Evolutionary conservation across 2,797 vertebrate species (phyloP).

Genomic region (Meda fulgida): DNA sequence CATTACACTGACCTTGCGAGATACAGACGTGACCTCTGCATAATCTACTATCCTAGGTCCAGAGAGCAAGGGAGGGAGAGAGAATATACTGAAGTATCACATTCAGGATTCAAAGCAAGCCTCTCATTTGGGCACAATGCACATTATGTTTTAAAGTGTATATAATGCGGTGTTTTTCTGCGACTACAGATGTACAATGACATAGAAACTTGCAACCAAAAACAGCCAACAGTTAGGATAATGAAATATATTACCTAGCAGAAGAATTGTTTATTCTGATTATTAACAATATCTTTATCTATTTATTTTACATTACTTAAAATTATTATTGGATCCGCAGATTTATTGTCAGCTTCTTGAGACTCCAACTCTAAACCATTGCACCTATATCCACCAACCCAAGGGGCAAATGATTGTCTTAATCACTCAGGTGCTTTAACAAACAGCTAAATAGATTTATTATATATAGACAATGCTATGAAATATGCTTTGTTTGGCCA

Average conservation of each 20-base stretch:
- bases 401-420: constrained; percentile 53
- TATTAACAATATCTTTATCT: neutral
- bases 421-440: constrained; percentile 79
- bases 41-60: constrained; percentile 51
- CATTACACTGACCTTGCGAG: constrained; percentile 46
- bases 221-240: neutral
- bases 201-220: neutral
- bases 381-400: neutral
- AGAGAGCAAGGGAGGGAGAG: neutral
- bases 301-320: neutral
- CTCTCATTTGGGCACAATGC: neutral
- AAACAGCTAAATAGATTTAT: constrained; percentile 83
- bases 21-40: constrained; percentile 48
- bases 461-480: constrained; percentile 75
- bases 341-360: neutral
- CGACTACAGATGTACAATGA: neutral
- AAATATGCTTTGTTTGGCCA: constrained; percentile 75
- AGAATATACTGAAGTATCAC: constrained; percentile 3
- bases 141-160: neutral
- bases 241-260: neutral
- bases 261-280: neutral
- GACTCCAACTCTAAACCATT: neutral
- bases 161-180: neutral
- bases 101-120: neutral
- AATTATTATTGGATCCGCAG: neutral